A percentile compares a stretch with the other conserved stretches of the same genome.
phyloP scores from a whole-genome alignment of 2,888 invertebrate genomes.

The Carcina quercana region DNA sequence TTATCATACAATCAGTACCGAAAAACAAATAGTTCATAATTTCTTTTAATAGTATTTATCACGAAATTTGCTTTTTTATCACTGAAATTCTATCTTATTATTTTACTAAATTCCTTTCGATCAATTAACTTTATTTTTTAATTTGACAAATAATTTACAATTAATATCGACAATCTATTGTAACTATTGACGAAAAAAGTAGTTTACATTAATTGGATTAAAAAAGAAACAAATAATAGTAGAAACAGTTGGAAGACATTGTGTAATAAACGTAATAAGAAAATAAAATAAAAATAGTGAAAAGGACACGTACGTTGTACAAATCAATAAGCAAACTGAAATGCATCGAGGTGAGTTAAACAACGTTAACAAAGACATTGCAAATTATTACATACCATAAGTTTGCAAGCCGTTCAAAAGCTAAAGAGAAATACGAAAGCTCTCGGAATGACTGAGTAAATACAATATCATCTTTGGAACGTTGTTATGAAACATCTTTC shows the following conservation, averaged over 20 bases:
- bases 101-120: constrained; percentile 67
- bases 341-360: constrained; percentile 11
- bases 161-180: constrained; percentile 21
- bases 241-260: constrained; percentile 48
- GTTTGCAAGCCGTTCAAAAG: constrained; percentile 24
- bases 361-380: constrained; percentile 23
- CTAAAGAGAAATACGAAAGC: constrained; percentile 25
- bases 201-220: constrained; percentile 14
- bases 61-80: constrained; percentile 70
- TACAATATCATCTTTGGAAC: constrained; percentile 27
- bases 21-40: constrained; percentile 62
- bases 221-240: constrained; percentile 18
- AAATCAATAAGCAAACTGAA: constrained; percentile 15
- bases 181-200: constrained; percentile 21
- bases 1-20: constrained; percentile 68
- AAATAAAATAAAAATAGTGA: constrained; percentile 14
- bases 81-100: constrained; percentile 68
- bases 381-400: constrained; percentile 22
- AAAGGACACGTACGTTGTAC: constrained; percentile 19
- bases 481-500: constrained; percentile 34
- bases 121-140: constrained; percentile 40
- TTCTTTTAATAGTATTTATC: too few species aligned
- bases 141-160: too few species aligned
- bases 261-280: constrained; percentile 28
- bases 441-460: constrained; percentile 44